phyloP scores from a whole-genome alignment of 2,888 invertebrate genomes.

The Caenorhabditis sp. region DNA sequence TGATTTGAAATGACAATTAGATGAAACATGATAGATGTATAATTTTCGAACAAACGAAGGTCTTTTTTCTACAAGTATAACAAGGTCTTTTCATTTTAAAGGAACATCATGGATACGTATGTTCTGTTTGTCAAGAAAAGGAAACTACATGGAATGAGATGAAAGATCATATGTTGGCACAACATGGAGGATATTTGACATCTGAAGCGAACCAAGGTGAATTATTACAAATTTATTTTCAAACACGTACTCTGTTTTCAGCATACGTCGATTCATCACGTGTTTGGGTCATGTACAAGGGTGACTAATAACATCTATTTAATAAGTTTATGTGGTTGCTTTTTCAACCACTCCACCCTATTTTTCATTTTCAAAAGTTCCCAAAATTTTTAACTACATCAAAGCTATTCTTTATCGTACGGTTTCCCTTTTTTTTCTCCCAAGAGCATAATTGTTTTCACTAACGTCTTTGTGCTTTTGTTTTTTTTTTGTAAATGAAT shows the following conservation, averaged over 20 bases:
- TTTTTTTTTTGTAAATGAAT: background rate
- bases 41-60: slow-evolving; percentile 2
- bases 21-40: background rate
- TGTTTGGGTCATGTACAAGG: slow-evolving; percentile 71
- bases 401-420: background rate
- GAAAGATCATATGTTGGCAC: slow-evolving; percentile 68
- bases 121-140: slow-evolving; percentile 66
- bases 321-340: background rate
- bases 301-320: slow-evolving; percentile 57
- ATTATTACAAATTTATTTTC: slow-evolving; percentile 7
- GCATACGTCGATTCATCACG: slow-evolving; percentile 70
- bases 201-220: slow-evolving; percentile 63
- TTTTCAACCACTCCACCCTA: background rate
- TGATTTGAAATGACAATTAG: background rate
- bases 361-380: slow-evolving; percentile 1
- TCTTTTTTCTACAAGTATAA: background rate
- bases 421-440: slow-evolving; percentile 1
- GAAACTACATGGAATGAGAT: slow-evolving; percentile 68
- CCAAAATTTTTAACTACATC: background rate
- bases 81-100: slow-evolving; percentile 13
- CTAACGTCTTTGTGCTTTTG: background rate
- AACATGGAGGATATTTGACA: slow-evolving; percentile 69
- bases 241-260: slow-evolving; percentile 54
- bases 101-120: slow-evolving; percentile 70
- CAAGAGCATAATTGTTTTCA: slow-evolving; percentile 7